Percentiles rank a stretch among this genome's conserved stretches.
Conservation (phyloP, 2,113 vertebrate genomes). For the Corythaixoides concolor region DNA sequence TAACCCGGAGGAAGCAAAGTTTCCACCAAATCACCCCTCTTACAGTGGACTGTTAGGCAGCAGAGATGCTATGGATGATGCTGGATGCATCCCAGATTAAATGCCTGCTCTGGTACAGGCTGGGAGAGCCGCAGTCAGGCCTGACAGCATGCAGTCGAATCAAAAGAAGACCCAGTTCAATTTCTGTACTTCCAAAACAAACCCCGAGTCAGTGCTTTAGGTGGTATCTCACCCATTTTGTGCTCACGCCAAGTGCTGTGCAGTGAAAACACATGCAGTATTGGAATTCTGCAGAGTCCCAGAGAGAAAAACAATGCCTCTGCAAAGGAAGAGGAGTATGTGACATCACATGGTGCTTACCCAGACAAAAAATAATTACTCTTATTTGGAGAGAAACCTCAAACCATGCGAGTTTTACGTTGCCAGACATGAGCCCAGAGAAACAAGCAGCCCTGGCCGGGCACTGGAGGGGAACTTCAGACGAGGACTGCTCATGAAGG, state of each 20-base stretch:
- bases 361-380: neutral
- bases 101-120: neutral
- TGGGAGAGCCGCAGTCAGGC: neutral
- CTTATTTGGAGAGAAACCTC: neutral
- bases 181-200: neutral
- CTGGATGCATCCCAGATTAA: neutral
- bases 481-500: neutral
- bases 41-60: neutral
- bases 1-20: neutral
- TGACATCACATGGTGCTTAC: accelerated
- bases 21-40: neutral
- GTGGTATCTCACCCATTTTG: neutral
- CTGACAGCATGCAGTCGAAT: accelerated
- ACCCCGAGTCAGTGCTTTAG: neutral
- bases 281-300: neutral
- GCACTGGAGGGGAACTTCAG: neutral
- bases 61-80: neutral
- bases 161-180: neutral
- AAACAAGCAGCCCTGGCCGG: neutral
- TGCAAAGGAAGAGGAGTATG: neutral
- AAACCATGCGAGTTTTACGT: neutral
- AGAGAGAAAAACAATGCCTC: neutral
- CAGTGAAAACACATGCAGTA: neutral
- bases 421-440: neutral
- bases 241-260: neutral